Evolutionary conservation across 2,888 invertebrate genomes (phyloP), one percentile per base, ranked within the genome.

Genomic region (Pheosia gnoma): DNA sequence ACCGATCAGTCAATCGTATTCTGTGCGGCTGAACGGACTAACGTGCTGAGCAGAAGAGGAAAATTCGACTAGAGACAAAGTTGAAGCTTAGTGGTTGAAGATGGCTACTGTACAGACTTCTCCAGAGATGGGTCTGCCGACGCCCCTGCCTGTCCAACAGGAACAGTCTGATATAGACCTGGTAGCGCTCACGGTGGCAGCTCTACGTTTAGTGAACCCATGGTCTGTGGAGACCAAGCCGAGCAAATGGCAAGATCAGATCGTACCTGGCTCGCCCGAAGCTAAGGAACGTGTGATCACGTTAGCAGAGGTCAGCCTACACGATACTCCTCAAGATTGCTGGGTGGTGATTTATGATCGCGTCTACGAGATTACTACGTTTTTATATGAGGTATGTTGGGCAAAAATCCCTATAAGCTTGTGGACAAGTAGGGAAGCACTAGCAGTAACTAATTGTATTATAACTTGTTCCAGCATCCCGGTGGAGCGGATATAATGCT

Each of bases 321-420:
- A 98, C 81, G 97, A 97, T 81, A 93, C 94, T 25, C 85, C 87
- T 6, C 86, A 94, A 11, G 97, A 97, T 82, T 98, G 98, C 86
- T 98, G 98, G 98, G 94, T 98, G 59, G 95, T 97, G n/a, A 95
- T 98, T 57, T 97, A 96, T 85, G 98, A 98, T 90, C 95, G 96
- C 62, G 96, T 98, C 10, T 98, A 97, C 85, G 96, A 98, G 80
- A 95, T 97, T 59, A 96, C 97, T 1, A 93, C 94, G 49, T 97
- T 98, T 83, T 84, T 98, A 53, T 90, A 95, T 69, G 95, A 95
- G 94, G 96, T 96, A 87, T 90, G 86, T 82, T 59, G 54, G 41
- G 49, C 43, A 25, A 25, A 25, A 25, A 25, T 25, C 0, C 25
- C 25, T 25, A 1, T 25, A 25, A 25, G 57, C 25, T 39, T 54